Evolutionary conservation across 2,113 vertebrate species (phyloP), one percentile per base, ranked within the genome.

Genomic region (Pavo muticus): DNA sequence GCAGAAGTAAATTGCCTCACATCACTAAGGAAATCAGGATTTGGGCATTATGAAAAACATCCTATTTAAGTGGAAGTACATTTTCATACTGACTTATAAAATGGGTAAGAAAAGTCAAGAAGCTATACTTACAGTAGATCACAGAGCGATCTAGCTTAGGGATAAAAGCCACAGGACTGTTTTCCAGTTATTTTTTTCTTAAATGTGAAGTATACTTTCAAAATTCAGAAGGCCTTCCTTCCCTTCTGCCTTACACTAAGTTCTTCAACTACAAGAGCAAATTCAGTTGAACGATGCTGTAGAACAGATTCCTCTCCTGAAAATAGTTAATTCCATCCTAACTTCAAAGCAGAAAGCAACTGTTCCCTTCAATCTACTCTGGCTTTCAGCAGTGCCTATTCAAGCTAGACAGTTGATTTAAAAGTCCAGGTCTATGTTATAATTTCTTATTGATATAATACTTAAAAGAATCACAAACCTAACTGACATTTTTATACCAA

Each of bases 401-500:
- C 71, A 90, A 91, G 81, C 64, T 83, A 80, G 85, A 91, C 45
- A 70, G 29, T 60, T 21, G 32, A 87, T 75, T 84, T 89, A 89
- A 60, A 81, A 93, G 81, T 75, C 37, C 44, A 52, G 57, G 61
- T 83, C 86, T 81, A 14, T 39, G 63, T 29, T 87, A n/a, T 52
- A 96, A 95, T 92, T 87, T 91, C 91, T 76, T 76, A 63, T 63
- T 87, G 84, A 84, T 82, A 82, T 29, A 69, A 63, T 52, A 87
- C 92, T 94, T 94, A 83, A 90, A 87, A 95, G 94, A 87, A 87
- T 45, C 61, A 77, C 78, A 96, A 91, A 90, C 93, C 72, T 91
- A 91, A 94, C 75, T 95, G 95, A 92, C 93, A 74, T 83, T 94
- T 96, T 92, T 83, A 85, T 92, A 94, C 63, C 71, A 87, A 67